Evolutionary conservation across 1,140 invertebrate genomes (phyloP).

Genomic region (Meloidogyne chitwoodi): DNA sequence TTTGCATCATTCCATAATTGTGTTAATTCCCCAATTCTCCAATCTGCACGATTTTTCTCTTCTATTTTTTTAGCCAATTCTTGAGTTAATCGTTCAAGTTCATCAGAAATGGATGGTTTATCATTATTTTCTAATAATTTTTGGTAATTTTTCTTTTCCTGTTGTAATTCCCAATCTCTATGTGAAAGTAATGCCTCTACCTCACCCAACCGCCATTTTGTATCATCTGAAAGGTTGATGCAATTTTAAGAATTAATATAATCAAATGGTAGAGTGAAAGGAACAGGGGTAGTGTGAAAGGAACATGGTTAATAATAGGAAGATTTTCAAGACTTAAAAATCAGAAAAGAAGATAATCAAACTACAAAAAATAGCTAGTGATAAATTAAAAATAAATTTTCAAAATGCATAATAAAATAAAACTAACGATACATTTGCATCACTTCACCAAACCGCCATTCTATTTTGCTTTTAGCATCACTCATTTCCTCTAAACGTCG

Average conservation of each 20-base stretch:
- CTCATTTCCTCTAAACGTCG: conserved; percentile 11
- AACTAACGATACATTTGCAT: conserved; percentile 5
- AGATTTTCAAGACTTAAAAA: neutral
- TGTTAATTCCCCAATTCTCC: conserved; percentile 32
- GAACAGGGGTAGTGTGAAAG: no score
- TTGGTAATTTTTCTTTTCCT: neutral
- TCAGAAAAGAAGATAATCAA: no score
- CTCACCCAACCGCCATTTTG: conserved; percentile 24
- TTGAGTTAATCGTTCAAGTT: conserved; percentile 27
- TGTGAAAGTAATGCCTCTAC: conserved; percentile 25
- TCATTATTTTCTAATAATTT: neutral
- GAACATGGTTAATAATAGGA: no score
- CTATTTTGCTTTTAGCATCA: conserved; percentile 27
- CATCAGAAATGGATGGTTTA: conserved; percentile 17
- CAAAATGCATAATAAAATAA: neutral
- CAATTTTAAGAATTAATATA: no score
- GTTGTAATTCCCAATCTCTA: conserved; percentile 28
- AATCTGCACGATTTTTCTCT: conserved; percentile 20
- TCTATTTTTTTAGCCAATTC: conserved; percentile 17
- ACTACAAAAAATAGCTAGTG: neutral
- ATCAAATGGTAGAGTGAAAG: no score
- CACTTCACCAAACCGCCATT: conserved; percentile 34
- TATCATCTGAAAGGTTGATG: neutral
- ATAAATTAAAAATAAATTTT: neutral
- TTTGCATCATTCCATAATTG: conserved; percentile 49